Conservation (phyloP, 2,113 vertebrate species). For the Lepidothrix coronata region DNA sequence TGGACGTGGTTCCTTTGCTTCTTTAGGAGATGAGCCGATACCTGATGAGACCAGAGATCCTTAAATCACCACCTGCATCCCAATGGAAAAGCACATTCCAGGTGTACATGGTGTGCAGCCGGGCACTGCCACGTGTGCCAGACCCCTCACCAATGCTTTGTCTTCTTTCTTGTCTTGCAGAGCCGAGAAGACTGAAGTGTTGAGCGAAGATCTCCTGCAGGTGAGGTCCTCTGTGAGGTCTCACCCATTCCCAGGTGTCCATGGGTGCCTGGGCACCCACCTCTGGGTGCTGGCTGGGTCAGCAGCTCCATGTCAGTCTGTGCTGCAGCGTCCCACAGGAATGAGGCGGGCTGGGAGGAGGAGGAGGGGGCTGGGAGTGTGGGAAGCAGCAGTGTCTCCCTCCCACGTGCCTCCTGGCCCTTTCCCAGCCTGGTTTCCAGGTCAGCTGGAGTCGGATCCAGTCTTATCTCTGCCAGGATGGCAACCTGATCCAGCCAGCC, state of each 20-base stretch:
- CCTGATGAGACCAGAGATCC: not conserved
- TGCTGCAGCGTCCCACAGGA: accelerated
- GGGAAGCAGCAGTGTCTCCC: not conserved
- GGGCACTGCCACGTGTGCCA: accelerated
- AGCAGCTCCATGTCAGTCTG: accelerated
- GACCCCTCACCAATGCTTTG: accelerated
- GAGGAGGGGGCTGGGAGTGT: not conserved
- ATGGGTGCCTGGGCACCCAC: not conserved
- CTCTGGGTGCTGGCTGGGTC: accelerated
- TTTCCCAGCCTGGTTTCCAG: not conserved
- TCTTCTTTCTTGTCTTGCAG: constrained; percentile 67
- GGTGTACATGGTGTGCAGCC: accelerated
- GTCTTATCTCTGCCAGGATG: not conserved
- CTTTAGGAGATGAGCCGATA: not conserved
- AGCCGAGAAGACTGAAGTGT: constrained; percentile 96
- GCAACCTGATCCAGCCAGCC: not conserved
- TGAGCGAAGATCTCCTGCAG: constrained; percentile 95
- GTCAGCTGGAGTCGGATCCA: not conserved
- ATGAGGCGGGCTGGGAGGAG: not conserved
- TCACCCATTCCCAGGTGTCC: accelerated
- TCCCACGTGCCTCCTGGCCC: not conserved
- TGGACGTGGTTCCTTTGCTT: not conserved
- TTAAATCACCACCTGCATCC: not conserved
- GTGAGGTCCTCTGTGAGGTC: constrained; percentile 62
- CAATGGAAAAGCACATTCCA: accelerated